Evolutionary conservation across 53 echinoderm and acorn worm species (phyloP), one percentile per base, ranked within the genome.

Genomic region (Paracentrotus lividus): DNA sequence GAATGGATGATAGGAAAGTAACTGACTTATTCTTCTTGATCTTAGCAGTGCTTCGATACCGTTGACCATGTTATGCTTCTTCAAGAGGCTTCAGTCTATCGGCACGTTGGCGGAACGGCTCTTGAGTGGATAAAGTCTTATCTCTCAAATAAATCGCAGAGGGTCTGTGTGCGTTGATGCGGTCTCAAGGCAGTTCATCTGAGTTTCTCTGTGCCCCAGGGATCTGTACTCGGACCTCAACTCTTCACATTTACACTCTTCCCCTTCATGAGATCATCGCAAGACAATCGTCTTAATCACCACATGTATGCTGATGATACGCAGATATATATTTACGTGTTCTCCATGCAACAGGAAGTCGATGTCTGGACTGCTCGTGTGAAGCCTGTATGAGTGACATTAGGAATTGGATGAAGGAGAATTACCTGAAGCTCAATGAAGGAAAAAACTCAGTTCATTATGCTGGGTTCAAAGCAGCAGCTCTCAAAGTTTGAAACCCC

Each of bases 81-180:
- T n/a, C n/a, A n/a, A n/a, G n/a, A n/a, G n/a, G n/a, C n/a, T n/a
- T n/a, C n/a, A n/a, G n/a, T n/a, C n/a, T n/a, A n/a, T n/a, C n/a
- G n/a, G n/a, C n/a, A n/a, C n/a, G n/a, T n/a, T n/a, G n/a, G n/a
- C n/a, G n/a, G n/a, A n/a, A n/a, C n/a, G n/a, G n/a, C n/a, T n/a
- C n/a, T n/a, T n/a, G 51, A 12, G 84, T 84, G 47, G 84, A 45
- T 84, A 20, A 44, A 2, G 23, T 84, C 84, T 26, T 81, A 81
- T 31, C 72, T 95, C n/a, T 87, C 88, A 16, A 85, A 95, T 32
- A 92, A 94, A 78, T 91, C 95, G 68, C 95, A 94, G 40, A 33
- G 49, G 44, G 94, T 94, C 0, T 77, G 88, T 77, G 72, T 95
- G 45, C 44, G 13, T 20, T 10, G 66, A 0, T n/a, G 87, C 27